These are phyloP conservation scores for Agraylea sexmaculata DNA, from an alignment of 1,140 invertebrate genomes.

Conservation along the genomic window DNA sequence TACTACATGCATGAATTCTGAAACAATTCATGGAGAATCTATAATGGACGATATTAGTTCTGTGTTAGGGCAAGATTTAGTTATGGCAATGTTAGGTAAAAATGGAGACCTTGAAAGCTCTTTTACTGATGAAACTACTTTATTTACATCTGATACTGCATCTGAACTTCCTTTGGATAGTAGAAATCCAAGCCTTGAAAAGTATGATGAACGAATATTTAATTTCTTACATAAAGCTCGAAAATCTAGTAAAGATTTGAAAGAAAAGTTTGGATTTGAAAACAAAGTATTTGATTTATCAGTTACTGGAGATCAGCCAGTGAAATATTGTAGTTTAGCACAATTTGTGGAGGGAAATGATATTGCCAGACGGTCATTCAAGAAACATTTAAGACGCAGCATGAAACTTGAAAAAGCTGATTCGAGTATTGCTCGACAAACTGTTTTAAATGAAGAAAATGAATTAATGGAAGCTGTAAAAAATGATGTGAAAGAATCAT, in stretches of 20 bases:
- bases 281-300: slow-evolving; percentile 52
- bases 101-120: slow-evolving; percentile 52
- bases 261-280: slow-evolving; percentile 53
- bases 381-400: slow-evolving; percentile 39
- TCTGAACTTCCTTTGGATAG: slow-evolving; percentile 38
- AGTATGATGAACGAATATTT: slow-evolving; percentile 32
- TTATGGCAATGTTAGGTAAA: slow-evolving; percentile 49
- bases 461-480: slow-evolving; percentile 11
- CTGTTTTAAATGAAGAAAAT: slow-evolving; percentile 16
- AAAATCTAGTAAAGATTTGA: slow-evolving; percentile 32
- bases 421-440: slow-evolving; percentile 3
- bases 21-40: slow-evolving; percentile 59
- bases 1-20: slow-evolving; percentile 48
- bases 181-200: slow-evolving; percentile 37
- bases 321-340: slow-evolving; percentile 59
- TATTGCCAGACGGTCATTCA: slow-evolving; percentile 63
- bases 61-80: slow-evolving; percentile 52
- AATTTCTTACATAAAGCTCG: slow-evolving; percentile 39
- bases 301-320: slow-evolving; percentile 43
- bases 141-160: slow-evolving; percentile 47
- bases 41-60: slow-evolving; percentile 66
- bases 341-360: slow-evolving; percentile 70
- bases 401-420: slow-evolving; percentile 24
- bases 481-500: slow-evolving; percentile 19
- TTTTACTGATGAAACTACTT: slow-evolving; percentile 49